Evolutionary conservation across 2,797 vertebrate genomes (phyloP).

Genomic region (Alectoris magna): DNA sequence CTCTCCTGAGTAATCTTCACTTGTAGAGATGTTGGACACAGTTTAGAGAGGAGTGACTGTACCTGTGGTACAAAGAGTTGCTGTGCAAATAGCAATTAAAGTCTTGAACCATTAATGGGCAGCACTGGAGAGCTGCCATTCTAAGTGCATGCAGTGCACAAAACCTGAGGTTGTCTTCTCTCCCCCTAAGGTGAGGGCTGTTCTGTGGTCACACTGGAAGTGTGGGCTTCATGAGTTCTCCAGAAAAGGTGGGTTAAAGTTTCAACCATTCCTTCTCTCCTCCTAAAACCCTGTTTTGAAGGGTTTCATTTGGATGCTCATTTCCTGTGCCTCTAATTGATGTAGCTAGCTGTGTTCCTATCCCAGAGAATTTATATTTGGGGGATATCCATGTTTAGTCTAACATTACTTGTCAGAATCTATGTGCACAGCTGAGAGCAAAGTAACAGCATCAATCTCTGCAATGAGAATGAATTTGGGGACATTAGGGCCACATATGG

Average conservation of each 20-base stretch:
- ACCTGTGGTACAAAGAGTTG: not conserved
- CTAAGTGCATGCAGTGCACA: not conserved
- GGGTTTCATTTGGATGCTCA: not conserved
- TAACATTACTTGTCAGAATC: not conserved
- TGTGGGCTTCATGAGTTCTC: not conserved
- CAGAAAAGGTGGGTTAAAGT: not conserved
- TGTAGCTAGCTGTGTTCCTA: not conserved
- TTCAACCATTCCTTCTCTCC: not conserved
- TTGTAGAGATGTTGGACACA: not conserved
- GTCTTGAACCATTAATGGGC: not conserved
- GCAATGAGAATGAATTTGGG: constrained; percentile 45
- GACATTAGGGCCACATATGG: constrained; percentile 33
- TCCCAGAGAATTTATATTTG: not conserved
- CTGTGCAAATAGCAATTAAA: not conserved
- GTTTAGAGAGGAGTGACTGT: not conserved
- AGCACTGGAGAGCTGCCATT: not conserved
- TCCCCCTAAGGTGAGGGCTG: not conserved
- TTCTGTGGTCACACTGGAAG: not conserved
- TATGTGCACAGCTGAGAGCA: not conserved
- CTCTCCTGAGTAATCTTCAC: not conserved
- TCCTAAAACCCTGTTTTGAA: not conserved
- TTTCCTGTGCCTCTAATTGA: not conserved
- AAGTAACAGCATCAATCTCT: constrained; percentile 22
- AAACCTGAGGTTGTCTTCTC: not conserved
- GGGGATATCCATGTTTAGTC: not conserved